phyloP scores from a whole-genome alignment of 2,888 invertebrate species.

The Latrodectus elegans region DNA sequence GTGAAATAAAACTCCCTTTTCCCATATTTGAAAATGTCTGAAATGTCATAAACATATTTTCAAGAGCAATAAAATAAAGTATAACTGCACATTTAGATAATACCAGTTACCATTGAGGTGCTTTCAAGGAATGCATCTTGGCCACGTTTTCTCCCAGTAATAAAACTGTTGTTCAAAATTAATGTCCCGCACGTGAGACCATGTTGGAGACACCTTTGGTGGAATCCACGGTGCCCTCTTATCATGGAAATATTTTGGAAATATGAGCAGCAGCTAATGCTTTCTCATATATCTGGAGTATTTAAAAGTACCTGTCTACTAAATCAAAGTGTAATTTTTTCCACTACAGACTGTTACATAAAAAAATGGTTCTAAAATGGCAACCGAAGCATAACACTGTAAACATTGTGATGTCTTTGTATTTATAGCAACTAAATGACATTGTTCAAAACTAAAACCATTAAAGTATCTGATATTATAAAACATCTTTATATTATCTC shows the following conservation, averaged over 20 bases:
- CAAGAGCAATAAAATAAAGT: slow-evolving; percentile 59
- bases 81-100: slow-evolving; percentile 67
- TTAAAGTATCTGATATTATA: no score
- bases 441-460: no score
- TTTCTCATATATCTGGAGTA: slow-evolving; percentile 20
- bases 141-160: slow-evolving; percentile 47
- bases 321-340: slow-evolving; percentile 34
- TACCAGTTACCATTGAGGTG: slow-evolving; percentile 24
- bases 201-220: neutral
- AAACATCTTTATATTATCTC: no score
- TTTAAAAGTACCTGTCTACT: slow-evolving; percentile 35
- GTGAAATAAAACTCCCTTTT: neutral
- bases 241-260: slow-evolving; percentile 37
- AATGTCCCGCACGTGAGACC: slow-evolving; percentile 48
- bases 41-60: slow-evolving; percentile 62
- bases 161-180: slow-evolving; percentile 62
- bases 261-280: slow-evolving; percentile 24
- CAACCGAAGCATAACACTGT: no score
- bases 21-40: slow-evolving; percentile 9
- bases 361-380: neutral
- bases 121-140: slow-evolving; percentile 11
- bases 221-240: neutral
- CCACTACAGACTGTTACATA: neutral
- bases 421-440: no score
- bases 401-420: no score